phyloP scores from a whole-genome alignment of 2,113 vertebrate species.

The Corydoras sp. region DNA sequence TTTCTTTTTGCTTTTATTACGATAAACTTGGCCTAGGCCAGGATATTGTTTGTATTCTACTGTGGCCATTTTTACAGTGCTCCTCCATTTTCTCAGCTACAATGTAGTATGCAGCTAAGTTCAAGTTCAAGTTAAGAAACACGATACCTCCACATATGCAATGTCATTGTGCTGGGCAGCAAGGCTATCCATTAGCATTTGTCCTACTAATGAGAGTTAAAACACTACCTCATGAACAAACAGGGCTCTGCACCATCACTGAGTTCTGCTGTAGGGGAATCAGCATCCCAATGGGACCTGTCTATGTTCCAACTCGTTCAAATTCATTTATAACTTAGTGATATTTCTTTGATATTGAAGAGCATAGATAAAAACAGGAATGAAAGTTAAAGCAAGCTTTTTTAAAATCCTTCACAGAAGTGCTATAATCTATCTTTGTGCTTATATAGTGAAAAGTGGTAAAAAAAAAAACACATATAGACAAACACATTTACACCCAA shows the following conservation, averaged over 20 bases:
- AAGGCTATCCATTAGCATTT: conserved; percentile 52
- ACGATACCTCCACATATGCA: conserved; percentile 64
- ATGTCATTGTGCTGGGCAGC: conserved; percentile 9
- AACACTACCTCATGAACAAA: conserved; percentile 67
- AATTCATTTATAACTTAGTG: not conserved
- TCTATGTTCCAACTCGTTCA: not conserved
- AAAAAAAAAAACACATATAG: no score
- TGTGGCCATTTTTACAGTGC: conserved; percentile 51
- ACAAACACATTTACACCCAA: no score
- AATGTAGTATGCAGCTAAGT: conserved; percentile 43
- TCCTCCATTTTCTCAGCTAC: conserved; percentile 47
- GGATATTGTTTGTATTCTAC: not conserved
- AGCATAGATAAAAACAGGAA: no score
- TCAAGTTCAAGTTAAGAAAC: no score
- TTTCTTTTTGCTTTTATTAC: not conserved
- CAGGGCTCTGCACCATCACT: conserved; percentile 30
- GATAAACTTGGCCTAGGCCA: not conserved
- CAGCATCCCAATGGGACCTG: not conserved
- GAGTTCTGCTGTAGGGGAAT: not conserved
- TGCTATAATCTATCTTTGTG: not conserved
- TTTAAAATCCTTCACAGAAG: not conserved
- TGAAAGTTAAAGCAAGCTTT: no score
- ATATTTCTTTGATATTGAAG: no score
- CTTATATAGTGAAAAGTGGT: not conserved
- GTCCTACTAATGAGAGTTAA: conserved; percentile 60